Percentiles rank a stretch among this genome's conserved stretches.
Evolutionary conservation across 2,797 vertebrate genomes (phyloP).

Genomic region (Mormyrops boulengeri): DNA sequence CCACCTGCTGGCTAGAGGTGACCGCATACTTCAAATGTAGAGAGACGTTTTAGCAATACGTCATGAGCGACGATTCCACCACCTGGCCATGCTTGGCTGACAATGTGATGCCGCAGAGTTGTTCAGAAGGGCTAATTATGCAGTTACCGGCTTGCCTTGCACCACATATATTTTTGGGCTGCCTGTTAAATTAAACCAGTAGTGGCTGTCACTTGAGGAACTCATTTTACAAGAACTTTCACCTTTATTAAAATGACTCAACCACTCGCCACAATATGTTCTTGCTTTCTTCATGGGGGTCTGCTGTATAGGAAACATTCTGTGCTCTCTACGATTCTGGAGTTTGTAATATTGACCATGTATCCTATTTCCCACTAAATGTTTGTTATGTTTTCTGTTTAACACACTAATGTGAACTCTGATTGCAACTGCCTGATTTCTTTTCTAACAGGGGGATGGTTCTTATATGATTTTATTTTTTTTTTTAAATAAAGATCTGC

Average conservation of each 20-base stretch:
- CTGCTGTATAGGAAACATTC: background rate
- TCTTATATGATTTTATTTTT: background rate
- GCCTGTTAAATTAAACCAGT: background rate
- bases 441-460: background rate
- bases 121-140: background rate
- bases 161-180: background rate
- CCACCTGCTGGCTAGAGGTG: background rate
- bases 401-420: background rate
- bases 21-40: background rate
- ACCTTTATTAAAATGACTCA: background rate
- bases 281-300: background rate
- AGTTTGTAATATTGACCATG: background rate
- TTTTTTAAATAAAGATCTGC: background rate
- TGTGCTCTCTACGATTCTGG: background rate
- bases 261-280: background rate
- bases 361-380: background rate
- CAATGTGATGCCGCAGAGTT: background rate
- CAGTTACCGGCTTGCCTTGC: background rate
- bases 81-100: background rate
- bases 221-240: background rate
- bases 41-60: background rate
- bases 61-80: background rate
- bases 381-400: background rate
- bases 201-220: background rate
- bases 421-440: background rate